A percentile compares a stretch with the other conserved stretches of the same genome.
These are phyloP conservation scores for Ceratosolen solmsi DNA, from an alignment of 1,140 invertebrate species.

Conservation along the genomic window DNA sequence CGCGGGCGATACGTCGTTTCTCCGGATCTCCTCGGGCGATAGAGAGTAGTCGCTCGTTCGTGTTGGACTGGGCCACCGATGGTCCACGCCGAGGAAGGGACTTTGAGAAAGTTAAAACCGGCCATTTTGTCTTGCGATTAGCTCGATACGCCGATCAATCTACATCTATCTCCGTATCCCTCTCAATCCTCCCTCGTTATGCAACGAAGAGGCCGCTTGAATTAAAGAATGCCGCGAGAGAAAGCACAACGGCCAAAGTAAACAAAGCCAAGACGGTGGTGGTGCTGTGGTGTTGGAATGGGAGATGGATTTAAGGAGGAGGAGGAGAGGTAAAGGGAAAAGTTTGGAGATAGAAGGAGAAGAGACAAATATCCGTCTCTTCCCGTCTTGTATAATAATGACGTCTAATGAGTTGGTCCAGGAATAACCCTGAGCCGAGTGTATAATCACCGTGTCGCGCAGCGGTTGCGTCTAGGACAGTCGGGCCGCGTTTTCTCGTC, in stretches of 20 bases:
- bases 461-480: not conserved
- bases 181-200: not conserved
- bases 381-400: conserved; percentile 30
- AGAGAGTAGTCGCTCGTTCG: not conserved
- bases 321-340: not conserved
- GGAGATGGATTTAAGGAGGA: not conserved
- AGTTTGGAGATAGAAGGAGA: not conserved
- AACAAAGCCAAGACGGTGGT: conserved; percentile 7
- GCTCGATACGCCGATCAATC: conserved; percentile 28
- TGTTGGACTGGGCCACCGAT: not conserved
- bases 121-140: too few relatives aligned
- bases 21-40: conserved; percentile 28
- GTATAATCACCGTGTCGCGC: conserved; percentile 38
- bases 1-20: conserved; percentile 40
- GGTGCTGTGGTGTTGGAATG: too few relatives aligned
- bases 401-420: conserved; percentile 46
- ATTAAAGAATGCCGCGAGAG: not conserved
- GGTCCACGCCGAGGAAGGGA: not conserved
- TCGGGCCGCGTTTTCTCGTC: conserved; percentile 18
- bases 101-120: conserved; percentile 50
- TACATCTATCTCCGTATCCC: not conserved
- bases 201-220: not conserved
- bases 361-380: conserved; percentile 13
- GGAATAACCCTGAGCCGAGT: conserved; percentile 29
- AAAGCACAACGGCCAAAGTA: conserved; percentile 25